A percentile compares a stretch with the other conserved stretches of the same genome.
Conservation (phyloP, 2,888 invertebrate genomes). For the Liodrosophila aerea region DNA sequence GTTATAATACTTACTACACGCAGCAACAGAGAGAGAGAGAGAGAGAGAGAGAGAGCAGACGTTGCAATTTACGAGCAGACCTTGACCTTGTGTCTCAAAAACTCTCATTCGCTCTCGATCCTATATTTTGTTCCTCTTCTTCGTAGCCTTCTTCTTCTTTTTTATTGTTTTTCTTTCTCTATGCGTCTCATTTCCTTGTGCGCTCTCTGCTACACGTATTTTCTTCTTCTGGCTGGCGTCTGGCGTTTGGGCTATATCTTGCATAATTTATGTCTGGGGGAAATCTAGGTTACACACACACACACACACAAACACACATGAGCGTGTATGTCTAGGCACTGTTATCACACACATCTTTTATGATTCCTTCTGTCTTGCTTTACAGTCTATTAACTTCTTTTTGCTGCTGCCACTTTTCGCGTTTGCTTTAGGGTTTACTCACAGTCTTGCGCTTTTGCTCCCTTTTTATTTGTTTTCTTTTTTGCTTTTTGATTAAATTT, state of each 20-base stretch:
- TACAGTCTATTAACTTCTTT: constrained; percentile 16
- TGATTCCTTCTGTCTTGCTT: not conserved
- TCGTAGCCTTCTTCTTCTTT: constrained; percentile 10
- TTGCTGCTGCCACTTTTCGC: constrained; percentile 24
- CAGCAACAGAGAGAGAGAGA: too few relatives aligned
- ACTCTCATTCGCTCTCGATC: constrained; percentile 17
- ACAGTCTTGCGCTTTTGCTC: constrained; percentile 34
- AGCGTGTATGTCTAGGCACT: constrained; percentile 42
- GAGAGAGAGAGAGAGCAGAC: too few relatives aligned
- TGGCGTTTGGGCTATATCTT: constrained; percentile 54
- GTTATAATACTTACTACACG: constrained; percentile 32
- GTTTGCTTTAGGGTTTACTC: constrained; percentile 20
- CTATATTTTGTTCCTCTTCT: constrained; percentile 22
- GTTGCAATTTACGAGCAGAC: constrained; percentile 36
- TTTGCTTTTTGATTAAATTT: constrained; percentile 67
- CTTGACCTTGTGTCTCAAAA: constrained; percentile 42
- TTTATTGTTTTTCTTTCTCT: not conserved
- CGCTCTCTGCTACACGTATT: constrained; percentile 6
- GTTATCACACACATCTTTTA: constrained; percentile 57
- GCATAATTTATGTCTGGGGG: constrained; percentile 73
- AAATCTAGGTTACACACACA: constrained; percentile 69
- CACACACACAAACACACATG: constrained; percentile 22
- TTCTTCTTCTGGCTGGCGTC: constrained; percentile 32
- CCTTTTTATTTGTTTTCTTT: constrained; percentile 28
- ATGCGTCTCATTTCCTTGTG: not conserved